Conservation (phyloP, 2,888 invertebrate species). For the Phengaris arion region DNA sequence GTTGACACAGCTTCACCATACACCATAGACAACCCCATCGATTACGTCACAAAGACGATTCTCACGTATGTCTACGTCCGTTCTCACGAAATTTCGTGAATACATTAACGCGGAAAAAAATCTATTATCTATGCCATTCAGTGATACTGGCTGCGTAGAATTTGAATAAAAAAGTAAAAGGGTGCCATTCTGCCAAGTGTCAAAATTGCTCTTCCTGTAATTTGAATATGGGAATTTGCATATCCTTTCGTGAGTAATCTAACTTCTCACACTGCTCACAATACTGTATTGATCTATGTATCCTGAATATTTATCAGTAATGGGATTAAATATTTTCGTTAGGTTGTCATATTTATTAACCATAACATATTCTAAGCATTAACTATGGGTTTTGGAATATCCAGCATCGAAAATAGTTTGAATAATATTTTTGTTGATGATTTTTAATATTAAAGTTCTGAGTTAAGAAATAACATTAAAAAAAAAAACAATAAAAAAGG, state of each 20-base stretch:
- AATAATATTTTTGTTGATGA: not conserved
- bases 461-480: not conserved
- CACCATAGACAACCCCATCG: conserved; percentile 68
- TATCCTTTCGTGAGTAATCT: conserved; percentile 51
- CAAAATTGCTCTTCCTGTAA: conserved; percentile 75
- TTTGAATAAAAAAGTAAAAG: conserved; percentile 71
- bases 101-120: conserved; percentile 61
- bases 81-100: conserved; percentile 67
- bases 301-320: conserved; percentile 58
- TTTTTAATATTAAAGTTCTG: not conserved
- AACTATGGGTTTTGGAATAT: not conserved
- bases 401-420: not conserved
- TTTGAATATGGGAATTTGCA: conserved; percentile 78
- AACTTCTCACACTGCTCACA: conserved; percentile 47
- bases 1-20: conserved; percentile 71
- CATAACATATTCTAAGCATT: conserved; percentile 9
- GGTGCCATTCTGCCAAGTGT: conserved; percentile 75
- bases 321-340: conserved; percentile 77
- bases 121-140: conserved; percentile 60
- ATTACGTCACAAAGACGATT: conserved; percentile 62
- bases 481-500: not conserved
- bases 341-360: conserved; percentile 64
- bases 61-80: conserved; percentile 57
- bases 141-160: conserved; percentile 62
- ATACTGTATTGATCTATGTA: conserved; percentile 52